Conservation (phyloP, 2,797 vertebrate species). For the Parotocinclus haroldoi region DNA sequence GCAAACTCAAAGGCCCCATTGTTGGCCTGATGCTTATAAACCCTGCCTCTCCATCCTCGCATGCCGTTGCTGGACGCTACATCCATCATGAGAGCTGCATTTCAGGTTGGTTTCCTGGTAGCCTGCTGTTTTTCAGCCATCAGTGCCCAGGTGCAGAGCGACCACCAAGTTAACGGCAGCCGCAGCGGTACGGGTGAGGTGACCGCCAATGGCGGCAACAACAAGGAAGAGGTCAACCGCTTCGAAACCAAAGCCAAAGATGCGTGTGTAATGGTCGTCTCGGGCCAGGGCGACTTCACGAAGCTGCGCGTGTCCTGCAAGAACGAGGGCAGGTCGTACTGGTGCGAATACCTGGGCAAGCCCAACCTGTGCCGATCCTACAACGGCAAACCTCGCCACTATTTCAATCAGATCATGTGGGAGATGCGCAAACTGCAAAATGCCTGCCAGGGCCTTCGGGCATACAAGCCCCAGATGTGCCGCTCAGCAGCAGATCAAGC, state of each 20-base stretch:
- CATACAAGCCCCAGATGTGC: constrained; percentile 75
- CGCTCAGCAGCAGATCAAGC: constrained; percentile 70
- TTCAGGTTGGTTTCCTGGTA: constrained; percentile 55
- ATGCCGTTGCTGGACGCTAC: constrained; percentile 28
- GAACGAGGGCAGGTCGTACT: constrained; percentile 68
- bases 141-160: constrained; percentile 66
- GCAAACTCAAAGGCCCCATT: constrained; percentile 71
- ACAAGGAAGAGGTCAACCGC: constrained; percentile 60
- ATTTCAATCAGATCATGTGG: constrained; percentile 78
- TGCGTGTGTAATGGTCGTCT: constrained; percentile 70
- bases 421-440: constrained; percentile 75
- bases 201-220: constrained; percentile 17
- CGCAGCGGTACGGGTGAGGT: constrained; percentile 33
- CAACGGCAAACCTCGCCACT: constrained; percentile 76
- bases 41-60: constrained; percentile 10
- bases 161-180: constrained; percentile 34
- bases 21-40: constrained; percentile 68
- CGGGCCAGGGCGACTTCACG: constrained; percentile 63
- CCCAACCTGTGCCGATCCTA: constrained; percentile 75
- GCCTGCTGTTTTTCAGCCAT: constrained; percentile 56
- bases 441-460: constrained; percentile 69
- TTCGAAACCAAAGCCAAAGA: constrained; percentile 82
- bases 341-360: constrained; percentile 74
- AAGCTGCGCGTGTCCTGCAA: constrained; percentile 77
- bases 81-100: constrained; percentile 30